phyloP scores from a whole-genome alignment of 1,140 invertebrate species.

The Pseudomyrmex cubaensis region DNA sequence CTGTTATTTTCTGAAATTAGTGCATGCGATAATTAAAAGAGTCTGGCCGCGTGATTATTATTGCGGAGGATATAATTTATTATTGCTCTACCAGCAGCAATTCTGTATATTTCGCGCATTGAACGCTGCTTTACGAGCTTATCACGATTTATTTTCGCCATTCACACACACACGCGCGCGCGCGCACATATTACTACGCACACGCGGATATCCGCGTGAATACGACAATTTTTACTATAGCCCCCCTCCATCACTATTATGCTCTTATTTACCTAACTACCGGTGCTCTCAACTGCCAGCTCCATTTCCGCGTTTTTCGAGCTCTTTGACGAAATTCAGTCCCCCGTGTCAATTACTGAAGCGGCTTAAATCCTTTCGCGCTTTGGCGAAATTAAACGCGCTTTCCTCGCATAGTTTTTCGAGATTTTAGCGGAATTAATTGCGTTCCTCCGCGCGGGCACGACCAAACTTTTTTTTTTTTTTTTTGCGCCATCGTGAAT shows the following conservation, averaged over 20 bases:
- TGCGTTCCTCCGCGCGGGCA: slow-evolving; percentile 70
- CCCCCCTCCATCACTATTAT: slow-evolving; percentile 20
- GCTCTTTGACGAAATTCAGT: slow-evolving; percentile 57
- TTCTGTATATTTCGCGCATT: slow-evolving; percentile 7
- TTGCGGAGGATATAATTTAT: slow-evolving; percentile 27
- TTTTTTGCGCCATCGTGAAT: slow-evolving; percentile 44
- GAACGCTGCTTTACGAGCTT: background rate
- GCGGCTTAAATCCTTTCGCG: slow-evolving; percentile 66
- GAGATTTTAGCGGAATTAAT: slow-evolving; percentile 69
- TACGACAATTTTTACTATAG: slow-evolving; percentile 28
- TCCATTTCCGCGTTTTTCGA: slow-evolving; percentile 34
- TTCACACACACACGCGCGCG: background rate
- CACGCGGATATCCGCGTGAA: background rate
- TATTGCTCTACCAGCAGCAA: background rate
- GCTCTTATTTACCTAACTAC: slow-evolving; percentile 43
- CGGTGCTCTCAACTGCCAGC: slow-evolving; percentile 29
- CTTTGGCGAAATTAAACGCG: slow-evolving; percentile 69
- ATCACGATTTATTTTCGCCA: slow-evolving; percentile 45
- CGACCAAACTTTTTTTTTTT: slow-evolving; percentile 10
- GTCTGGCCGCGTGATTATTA: slow-evolving; percentile 21
- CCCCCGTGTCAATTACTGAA: slow-evolving; percentile 67
- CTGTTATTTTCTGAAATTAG: background rate
- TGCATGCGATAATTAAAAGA: slow-evolving; percentile 28
- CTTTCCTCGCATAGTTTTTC: slow-evolving; percentile 63
- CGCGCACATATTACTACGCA: too few species aligned